A percentile compares a stretch with the other conserved stretches of the same genome.
Conservation (phyloP, 1,140 invertebrate genomes). For the Amyelois transitella region DNA sequence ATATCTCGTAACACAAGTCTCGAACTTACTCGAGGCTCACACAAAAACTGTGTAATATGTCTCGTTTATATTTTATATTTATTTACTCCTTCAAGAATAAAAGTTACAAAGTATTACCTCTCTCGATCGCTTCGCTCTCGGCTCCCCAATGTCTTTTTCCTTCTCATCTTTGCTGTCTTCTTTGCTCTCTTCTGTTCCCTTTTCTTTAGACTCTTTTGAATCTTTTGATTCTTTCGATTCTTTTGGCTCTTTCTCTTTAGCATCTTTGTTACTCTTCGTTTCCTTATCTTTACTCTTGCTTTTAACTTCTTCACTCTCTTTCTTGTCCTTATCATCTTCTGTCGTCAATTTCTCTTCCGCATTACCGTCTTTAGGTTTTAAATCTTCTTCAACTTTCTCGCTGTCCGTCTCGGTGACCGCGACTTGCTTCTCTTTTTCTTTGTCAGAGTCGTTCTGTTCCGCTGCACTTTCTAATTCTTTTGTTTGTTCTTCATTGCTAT, state of each 20-base stretch:
- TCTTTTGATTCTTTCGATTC: background rate
- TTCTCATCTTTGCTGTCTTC: slow-evolving; percentile 21
- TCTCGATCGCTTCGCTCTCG: slow-evolving; percentile 57
- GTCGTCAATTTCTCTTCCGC: slow-evolving; percentile 16
- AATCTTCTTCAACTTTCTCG: background rate
- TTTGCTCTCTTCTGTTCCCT: slow-evolving; percentile 21
- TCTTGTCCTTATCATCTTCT: slow-evolving; percentile 12
- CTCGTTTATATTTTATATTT: background rate
- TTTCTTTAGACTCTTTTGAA: slow-evolving; percentile 1
- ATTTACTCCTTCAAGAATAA: background rate
- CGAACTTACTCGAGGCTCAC: too few relatives aligned
- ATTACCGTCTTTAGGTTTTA: slow-evolving; percentile 3
- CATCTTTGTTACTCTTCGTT: background rate
- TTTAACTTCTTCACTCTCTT: slow-evolving; percentile 11
- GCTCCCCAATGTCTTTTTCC: slow-evolving; percentile 38
- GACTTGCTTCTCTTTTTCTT: slow-evolving; percentile 15
- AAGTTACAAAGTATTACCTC: slow-evolving; percentile 29
- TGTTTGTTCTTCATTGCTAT: background rate
- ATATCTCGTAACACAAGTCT: too few relatives aligned
- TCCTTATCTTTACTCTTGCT: slow-evolving; percentile 8
- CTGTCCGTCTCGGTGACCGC: background rate
- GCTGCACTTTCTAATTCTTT: background rate
- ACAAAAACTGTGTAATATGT: background rate
- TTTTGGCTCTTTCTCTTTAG: slow-evolving; percentile 1
- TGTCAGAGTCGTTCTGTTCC: slow-evolving; percentile 16